phyloP scores from a whole-genome alignment of 2,888 invertebrate species.

The Drosophila helvetica region DNA sequence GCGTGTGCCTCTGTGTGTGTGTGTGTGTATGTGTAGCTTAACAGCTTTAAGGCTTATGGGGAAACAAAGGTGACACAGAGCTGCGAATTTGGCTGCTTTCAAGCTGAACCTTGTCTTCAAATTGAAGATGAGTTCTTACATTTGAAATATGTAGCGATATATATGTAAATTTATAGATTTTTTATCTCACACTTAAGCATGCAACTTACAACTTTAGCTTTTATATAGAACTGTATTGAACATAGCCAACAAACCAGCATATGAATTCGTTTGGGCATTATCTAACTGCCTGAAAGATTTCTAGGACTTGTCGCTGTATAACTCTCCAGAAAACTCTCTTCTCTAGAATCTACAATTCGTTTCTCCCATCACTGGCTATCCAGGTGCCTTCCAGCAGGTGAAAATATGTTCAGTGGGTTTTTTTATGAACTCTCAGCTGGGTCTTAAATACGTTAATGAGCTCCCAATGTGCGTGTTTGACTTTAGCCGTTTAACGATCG shows the following conservation, averaged over 20 bases:
- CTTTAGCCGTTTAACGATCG: constrained; percentile 30
- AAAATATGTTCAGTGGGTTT: constrained; percentile 26
- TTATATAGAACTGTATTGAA: too few relatives aligned
- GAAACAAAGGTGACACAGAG: constrained; percentile 2
- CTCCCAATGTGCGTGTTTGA: constrained; percentile 21
- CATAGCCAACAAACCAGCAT: too few relatives aligned
- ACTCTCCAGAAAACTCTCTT: neutral
- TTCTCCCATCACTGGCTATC: neutral
- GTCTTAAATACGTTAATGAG: constrained; percentile 44
- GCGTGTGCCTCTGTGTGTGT: constrained; percentile 3
- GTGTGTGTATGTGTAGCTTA: too few relatives aligned
- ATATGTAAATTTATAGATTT: too few relatives aligned
- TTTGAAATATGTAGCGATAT: too few relatives aligned
- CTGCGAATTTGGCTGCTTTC: constrained; percentile 3
- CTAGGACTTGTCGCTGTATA: neutral
- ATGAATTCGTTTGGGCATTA: too few relatives aligned
- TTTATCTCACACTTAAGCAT: too few relatives aligned
- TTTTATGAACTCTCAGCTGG: constrained; percentile 32
- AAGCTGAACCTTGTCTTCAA: neutral
- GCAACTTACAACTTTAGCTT: too few relatives aligned
- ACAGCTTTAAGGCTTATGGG: constrained; percentile 31
- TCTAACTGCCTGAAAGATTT: neutral
- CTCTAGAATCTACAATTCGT: neutral
- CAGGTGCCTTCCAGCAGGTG: constrained; percentile 9
- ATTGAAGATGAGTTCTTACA: too few relatives aligned